Evolutionary conservation across 37 sponge, comb jelly and placozoan species (phyloP), one percentile per base, ranked within the genome.

Genomic region (Haliclona indistincta): DNA sequence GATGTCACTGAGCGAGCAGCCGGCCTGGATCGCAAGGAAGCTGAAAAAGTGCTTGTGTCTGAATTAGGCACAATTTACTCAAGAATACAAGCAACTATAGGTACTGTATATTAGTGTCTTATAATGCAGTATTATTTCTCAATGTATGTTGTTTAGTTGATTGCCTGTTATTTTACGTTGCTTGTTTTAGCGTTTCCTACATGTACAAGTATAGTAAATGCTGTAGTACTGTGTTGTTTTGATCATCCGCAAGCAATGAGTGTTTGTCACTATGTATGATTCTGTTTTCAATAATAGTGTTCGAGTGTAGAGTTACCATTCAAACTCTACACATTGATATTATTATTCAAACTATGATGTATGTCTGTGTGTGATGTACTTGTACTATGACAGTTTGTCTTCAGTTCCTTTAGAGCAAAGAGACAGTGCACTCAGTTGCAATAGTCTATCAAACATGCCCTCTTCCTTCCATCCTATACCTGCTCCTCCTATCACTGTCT

Each of bases 391-490:
- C 13, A 17, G 13, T 60, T 2, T 33, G 8, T 52, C 15, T 67
- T 26, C 52, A 71, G 71, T 73, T 53, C 13, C 49, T 17, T 8
- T 73, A 2, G 75, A 82, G 55, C 83, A 74, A 30, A 54, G 75
- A 37, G 84, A 83, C 77, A 83, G 84, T 83, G 77, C 84, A 20
- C 58, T 83, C 38, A 83, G 76, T 53, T 83, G 70, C 38, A 73
- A 63, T 22, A 49, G 74, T 67, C n/a, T 37, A 4, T 79, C 64
- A 19, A 40, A 1, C 28, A 4, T 10, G 7, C 40, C 43, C 10
- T 7, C 4, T 42, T 71, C 66, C 49, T 85, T 72, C 68, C 30
- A 56, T 20, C 67, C n/a, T n/a, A n/a, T 85, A 43, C 86, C 86
- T 0, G 43, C 45, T 1, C 79, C 86, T 8, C 38, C 51, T 38